Conservation (phyloP, 2,888 invertebrate species). For the Alloscopus bannaensis region DNA sequence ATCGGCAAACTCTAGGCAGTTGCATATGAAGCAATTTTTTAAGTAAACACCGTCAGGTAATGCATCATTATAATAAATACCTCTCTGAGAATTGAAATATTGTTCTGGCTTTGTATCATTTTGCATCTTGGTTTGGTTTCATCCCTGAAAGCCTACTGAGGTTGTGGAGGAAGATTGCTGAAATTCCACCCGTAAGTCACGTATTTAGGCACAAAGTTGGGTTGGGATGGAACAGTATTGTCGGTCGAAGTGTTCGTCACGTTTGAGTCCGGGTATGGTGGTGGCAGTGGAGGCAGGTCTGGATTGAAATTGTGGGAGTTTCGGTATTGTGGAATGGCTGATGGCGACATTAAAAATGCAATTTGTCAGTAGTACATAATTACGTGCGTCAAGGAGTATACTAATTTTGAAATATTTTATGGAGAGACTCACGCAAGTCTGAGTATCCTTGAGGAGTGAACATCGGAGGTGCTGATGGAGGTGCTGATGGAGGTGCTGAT, state of each 20-base stretch:
- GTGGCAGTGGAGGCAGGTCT: constrained; percentile 35
- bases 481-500: constrained; percentile 67
- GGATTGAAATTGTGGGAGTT: constrained; percentile 63
- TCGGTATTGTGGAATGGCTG: constrained; percentile 69
- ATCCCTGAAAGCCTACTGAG: neutral
- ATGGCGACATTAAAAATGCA: constrained; percentile 1
- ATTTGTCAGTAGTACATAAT: neutral
- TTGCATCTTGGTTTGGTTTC: neutral
- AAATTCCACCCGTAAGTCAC: constrained; percentile 70
- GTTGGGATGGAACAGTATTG: constrained; percentile 52
- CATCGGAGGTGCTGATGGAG: constrained; percentile 67
- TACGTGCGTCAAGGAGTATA: no score
- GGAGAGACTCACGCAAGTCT: constrained; percentile 68
- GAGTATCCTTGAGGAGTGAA: constrained; percentile 63
- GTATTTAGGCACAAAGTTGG: constrained; percentile 68
- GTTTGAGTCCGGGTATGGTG: constrained; percentile 50
- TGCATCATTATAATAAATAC: neutral
- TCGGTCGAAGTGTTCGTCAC: constrained; percentile 65
- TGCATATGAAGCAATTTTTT: no score
- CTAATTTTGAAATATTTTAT: neutral
- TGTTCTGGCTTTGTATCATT: neutral
- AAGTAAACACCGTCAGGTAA: no score
- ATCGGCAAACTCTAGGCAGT: no score
- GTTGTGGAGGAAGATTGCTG: neutral
- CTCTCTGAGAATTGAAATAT: neutral